phyloP scores from a whole-genome alignment of 2,888 invertebrate genomes.

The Drosophila birchii region DNA sequence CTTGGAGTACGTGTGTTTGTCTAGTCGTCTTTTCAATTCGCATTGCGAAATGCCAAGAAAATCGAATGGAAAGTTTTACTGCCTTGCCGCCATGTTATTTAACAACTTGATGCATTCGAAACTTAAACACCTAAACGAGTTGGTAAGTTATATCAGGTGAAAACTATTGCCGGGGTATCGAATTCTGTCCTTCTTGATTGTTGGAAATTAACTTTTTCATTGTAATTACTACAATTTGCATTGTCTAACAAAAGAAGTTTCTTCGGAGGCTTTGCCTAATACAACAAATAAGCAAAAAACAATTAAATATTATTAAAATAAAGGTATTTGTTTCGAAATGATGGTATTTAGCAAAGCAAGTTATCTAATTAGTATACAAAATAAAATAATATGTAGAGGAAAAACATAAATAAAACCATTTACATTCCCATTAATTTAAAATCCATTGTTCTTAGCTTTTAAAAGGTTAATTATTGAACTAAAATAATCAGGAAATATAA shows the following conservation, averaged over 20 bases:
- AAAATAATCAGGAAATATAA: neutral
- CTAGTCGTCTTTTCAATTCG: slow-evolving; percentile 7
- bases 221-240: slow-evolving; percentile 18
- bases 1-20: slow-evolving; percentile 22
- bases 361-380: neutral
- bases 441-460: neutral
- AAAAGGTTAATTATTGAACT: neutral
- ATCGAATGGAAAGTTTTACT: slow-evolving; percentile 36
- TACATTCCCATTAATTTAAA: neutral
- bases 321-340: neutral
- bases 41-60: slow-evolving; percentile 8
- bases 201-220: neutral
- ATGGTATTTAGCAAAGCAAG: neutral
- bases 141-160: neutral
- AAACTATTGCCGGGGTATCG: neutral
- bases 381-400: neutral
- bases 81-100: slow-evolving; percentile 18
- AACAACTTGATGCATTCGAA: slow-evolving; percentile 24
- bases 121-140: slow-evolving; percentile 7
- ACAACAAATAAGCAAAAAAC: neutral
- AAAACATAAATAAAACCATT: neutral
- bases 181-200: neutral
- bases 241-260: neutral
- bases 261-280: neutral
- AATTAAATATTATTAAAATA: neutral